phyloP scores from a whole-genome alignment of 2,888 invertebrate genomes.

The Apodemia duryi region DNA sequence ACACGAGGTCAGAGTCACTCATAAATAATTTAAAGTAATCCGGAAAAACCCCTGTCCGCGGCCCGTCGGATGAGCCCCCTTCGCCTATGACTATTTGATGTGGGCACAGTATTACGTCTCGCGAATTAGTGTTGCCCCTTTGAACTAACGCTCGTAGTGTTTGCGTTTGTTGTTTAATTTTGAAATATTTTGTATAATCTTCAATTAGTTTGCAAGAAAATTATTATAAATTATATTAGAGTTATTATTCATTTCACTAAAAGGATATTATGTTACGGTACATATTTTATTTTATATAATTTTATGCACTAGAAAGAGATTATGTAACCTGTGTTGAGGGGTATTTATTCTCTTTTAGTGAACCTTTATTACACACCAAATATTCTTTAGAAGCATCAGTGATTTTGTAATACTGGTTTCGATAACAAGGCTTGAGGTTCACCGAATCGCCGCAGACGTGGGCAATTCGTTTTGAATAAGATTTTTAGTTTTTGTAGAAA shows the following conservation, averaged over 20 bases:
- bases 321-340: no score
- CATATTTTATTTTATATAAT: no score
- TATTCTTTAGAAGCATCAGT: no score
- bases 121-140: constrained; percentile 50
- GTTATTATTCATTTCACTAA: neutral
- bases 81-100: constrained; percentile 65
- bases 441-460: no score
- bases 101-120: constrained; percentile 50
- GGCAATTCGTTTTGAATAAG: no score
- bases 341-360: no score
- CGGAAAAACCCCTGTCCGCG: constrained; percentile 70
- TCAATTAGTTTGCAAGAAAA: constrained; percentile 12
- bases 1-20: constrained; percentile 66
- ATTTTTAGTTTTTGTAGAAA: no score
- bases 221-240: neutral
- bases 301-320: no score
- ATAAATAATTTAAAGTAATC: constrained; percentile 77
- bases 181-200: constrained; percentile 30
- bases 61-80: constrained; percentile 48
- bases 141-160: constrained; percentile 33
- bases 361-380: no score
- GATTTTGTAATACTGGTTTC: no score
- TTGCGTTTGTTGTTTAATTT: constrained; percentile 24
- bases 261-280: neutral
- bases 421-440: no score